These are phyloP conservation scores for Athene noctua DNA, from an alignment of 2,113 vertebrate species.

Conservation along the genomic window DNA sequence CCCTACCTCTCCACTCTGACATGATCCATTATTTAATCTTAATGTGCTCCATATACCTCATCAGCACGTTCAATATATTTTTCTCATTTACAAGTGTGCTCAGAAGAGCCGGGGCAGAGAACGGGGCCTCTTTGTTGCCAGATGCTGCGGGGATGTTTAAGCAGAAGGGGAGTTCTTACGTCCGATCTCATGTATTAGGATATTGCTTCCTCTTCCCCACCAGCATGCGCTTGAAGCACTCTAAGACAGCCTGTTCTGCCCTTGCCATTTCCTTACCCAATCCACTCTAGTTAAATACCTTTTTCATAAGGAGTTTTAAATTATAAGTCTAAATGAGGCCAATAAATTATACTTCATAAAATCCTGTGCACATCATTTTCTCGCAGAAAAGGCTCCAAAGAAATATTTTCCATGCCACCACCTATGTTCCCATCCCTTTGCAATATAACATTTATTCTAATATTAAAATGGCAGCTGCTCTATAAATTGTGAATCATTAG, in stretches of 20 bases:
- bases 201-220: conserved; percentile 3
- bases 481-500: conserved; percentile 92
- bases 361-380: conserved; percentile 75
- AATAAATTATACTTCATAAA: conserved; percentile 84
- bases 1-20: neutral
- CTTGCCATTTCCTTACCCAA: neutral
- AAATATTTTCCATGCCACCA: conserved; percentile 79
- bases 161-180: neutral
- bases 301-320: conserved; percentile 79
- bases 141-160: neutral
- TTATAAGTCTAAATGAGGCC: conserved; percentile 78
- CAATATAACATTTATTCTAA: conserved; percentile 84
- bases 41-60: neutral
- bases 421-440: conserved; percentile 69
- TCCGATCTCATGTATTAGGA: neutral
- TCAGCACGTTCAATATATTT: neutral
- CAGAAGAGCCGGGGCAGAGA: neutral
- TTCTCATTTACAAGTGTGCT: neutral
- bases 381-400: conserved; percentile 75
- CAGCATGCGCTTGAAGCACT: neutral
- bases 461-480: conserved; percentile 89
- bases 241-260: conserved; percentile 25
- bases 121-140: neutral
- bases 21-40: neutral
- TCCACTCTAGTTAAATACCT: conserved; percentile 75